Evolutionary conservation across 2,888 invertebrate genomes (phyloP).

Genomic region (Dasypolia templi): DNA sequence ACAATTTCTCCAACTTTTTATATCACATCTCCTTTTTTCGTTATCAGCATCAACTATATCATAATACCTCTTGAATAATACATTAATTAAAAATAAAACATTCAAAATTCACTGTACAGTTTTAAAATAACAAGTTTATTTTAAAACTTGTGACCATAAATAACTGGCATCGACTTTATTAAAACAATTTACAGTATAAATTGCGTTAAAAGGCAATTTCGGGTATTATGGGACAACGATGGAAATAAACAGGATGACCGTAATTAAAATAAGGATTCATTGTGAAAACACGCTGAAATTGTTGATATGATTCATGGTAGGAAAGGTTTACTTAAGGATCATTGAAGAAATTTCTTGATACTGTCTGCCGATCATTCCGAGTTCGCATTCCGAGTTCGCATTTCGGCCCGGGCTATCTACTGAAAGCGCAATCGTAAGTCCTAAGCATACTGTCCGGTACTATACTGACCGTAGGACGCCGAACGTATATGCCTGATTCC

Average conservation of each 20-base stretch:
- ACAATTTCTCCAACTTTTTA: not conserved
- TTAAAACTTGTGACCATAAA: slow-evolving; percentile 74
- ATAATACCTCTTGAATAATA: slow-evolving; percentile 21
- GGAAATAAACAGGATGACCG: slow-evolving; percentile 41
- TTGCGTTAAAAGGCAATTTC: slow-evolving; percentile 71
- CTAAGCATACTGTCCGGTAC: no score
- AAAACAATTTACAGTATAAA: slow-evolving; percentile 76
- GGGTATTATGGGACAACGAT: slow-evolving; percentile 61
- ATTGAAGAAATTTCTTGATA: no score
- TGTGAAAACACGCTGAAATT: not conserved
- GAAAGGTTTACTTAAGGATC: not conserved
- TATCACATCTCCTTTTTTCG: slow-evolving; percentile 4
- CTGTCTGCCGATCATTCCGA: no score
- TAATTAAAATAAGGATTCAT: slow-evolving; percentile 45
- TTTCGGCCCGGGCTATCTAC: no score
- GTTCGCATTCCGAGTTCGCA: no score
- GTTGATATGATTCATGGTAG: not conserved
- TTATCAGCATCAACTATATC: slow-evolving; percentile 11
- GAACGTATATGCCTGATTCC: no score
- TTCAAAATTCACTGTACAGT: slow-evolving; percentile 56
- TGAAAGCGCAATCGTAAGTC: no score
- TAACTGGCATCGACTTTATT: slow-evolving; percentile 75
- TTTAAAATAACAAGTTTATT: slow-evolving; percentile 60
- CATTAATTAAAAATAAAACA: slow-evolving; percentile 25
- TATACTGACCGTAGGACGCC: no score